Evolutionary conservation across 2,797 vertebrate species (phyloP), one percentile per base, ranked within the genome.

Genomic region (Hyperoplus immaculatus): DNA sequence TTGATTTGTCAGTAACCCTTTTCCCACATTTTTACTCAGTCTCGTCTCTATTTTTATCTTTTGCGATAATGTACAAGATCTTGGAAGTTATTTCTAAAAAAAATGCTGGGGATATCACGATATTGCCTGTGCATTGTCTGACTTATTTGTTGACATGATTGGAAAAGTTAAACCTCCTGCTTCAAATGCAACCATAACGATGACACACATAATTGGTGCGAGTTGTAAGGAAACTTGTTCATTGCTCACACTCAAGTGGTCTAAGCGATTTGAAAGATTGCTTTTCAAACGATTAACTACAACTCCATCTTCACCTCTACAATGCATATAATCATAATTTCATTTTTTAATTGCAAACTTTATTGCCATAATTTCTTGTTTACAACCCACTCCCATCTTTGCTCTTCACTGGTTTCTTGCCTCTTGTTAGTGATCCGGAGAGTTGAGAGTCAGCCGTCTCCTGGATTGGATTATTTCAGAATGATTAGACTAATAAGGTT

Each of bases 401-500:
- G 1, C 50, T 61, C 67, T 55, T 63, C 80, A 46, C 41, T 58
- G 72, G 63, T 83, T 88, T 39, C 77, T 77, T 83, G 69, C 73
- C 81, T 21, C 29, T 29, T 83, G 82, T 66, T 67, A 62, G 75
- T 60, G 62, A 86, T 80, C 64, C 75, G 72, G 78, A 68, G 80
- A 84, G 69, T 81, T 88, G 82, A 90, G 88, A 86, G 85, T 78
- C 78, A 87, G 88, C 88, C 89, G 86, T 91, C 86, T 84, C 54
- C 66, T 81, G 62, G 86, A 92, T 92, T 88, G 73, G 84, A 93
- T 94, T 92, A 94, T 94, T 93, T 91, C 83, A 93, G 93, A 93
- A 93, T 84, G 85, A 92, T 93, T 87, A 85, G 82, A 70, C 88
- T 94, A 94, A 93, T 91, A 84, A 78, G 83, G 86, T 79, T 90